Evolutionary conservation across 2,888 invertebrate species (phyloP), one percentile per base, ranked within the genome.

Genomic region (Argyra leucocephala): DNA sequence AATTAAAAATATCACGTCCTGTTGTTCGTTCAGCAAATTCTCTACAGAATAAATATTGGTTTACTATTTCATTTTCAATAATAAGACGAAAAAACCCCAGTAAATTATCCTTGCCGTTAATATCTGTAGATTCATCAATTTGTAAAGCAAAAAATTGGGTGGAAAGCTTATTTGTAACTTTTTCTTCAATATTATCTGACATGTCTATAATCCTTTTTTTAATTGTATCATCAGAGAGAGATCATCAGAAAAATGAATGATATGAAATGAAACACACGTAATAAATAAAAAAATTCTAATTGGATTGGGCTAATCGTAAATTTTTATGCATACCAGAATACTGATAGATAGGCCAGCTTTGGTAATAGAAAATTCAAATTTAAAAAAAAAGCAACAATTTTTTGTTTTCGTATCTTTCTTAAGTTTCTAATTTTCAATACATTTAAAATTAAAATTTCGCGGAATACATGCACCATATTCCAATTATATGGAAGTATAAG

Each of bases 61-160:
- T 59, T 22, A 59, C 22, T 22, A 59, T 59, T 59, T 59, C 59
- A 2, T 59, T 59, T 59, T 22, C 59, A 59, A 12, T 1, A 59
- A 59, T 59, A 9, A 59, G 15, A 15, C 59, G 59, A 59, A 59
- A 22, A 9, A 59, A 59, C 22, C 10, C 23, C 6, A 59, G 59
- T 59, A 59, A 59, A 3, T 59, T 22, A 59, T 22, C 59, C 22
- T 59, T 59, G 59, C 23, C 15, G 59, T 22, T 59, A 59, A 23
- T 23, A 59, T 59, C 59, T 12, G 15, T 15, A 59, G 59, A 59
- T 59, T 59, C 59, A 21, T 59, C 59, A 22, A 59, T 59, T 59
- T 23, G 22, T 7, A 59, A 59, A 59, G 59, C 59, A 22, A 59
- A 59, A 22, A 12, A 59, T 59, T 59, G 6, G 59, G 6, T 59